Conservation (phyloP, 2,888 invertebrate genomes). For the Digitonthophagus gazella region DNA sequence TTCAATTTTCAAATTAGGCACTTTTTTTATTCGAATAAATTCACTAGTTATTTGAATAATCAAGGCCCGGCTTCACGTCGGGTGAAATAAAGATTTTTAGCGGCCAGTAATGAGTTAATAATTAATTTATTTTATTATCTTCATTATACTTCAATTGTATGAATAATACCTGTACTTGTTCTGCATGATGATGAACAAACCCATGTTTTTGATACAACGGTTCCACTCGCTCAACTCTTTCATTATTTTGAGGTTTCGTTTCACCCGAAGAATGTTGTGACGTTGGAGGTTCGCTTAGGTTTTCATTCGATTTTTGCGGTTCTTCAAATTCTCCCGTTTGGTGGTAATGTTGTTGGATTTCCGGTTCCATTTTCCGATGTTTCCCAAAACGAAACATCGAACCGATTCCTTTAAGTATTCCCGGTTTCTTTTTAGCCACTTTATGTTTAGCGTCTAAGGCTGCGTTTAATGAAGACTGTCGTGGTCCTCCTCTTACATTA, state of each 20-base stretch:
- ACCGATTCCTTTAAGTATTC: conserved; percentile 75
- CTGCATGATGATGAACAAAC: conserved; percentile 48
- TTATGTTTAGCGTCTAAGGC: conserved; percentile 58
- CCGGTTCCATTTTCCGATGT: conserved; percentile 57
- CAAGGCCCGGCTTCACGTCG: too few relatives aligned
- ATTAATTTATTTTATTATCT: too few relatives aligned
- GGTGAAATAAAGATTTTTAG: too few relatives aligned
- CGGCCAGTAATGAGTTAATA: too few relatives aligned
- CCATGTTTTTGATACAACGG: conserved; percentile 49
- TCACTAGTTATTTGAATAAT: too few relatives aligned
- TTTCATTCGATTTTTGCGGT: conserved; percentile 34
- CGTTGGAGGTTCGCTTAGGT: conserved; percentile 29
- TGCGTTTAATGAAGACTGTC: conserved; percentile 76
- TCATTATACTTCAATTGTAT: not conserved
- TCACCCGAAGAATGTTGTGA: conserved; percentile 46
- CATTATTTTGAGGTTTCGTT: conserved; percentile 19
- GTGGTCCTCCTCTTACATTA: conserved; percentile 65
- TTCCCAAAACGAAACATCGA: conserved; percentile 75
- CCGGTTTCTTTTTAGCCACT: conserved; percentile 64
- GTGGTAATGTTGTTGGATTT: conserved; percentile 45
- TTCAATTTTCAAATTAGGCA: too few relatives aligned
- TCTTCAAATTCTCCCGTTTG: conserved; percentile 44
- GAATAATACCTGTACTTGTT: conserved; percentile 45
- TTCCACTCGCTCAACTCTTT: conserved; percentile 34
- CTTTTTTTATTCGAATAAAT: too few relatives aligned